Evolutionary conservation across 2,113 vertebrate genomes (phyloP).

Genomic region (Aegotheles bennettii): DNA sequence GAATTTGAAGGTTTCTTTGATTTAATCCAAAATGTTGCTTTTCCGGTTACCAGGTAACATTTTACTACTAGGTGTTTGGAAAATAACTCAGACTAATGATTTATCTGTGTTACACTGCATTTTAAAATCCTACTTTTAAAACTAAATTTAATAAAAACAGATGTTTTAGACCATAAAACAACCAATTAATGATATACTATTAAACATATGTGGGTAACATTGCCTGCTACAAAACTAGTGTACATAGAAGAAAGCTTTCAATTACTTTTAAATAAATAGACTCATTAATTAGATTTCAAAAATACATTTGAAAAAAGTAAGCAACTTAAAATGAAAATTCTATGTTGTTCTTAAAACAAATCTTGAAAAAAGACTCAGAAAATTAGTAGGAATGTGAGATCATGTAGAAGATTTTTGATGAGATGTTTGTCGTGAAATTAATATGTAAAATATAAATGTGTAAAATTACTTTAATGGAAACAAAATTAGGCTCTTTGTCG

Average conservation of each 20-base stretch:
- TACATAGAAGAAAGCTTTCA: neutral
- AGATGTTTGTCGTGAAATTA: neutral
- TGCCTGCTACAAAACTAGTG: rapidly evolving
- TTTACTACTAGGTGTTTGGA: neutral
- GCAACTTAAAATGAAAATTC: neutral
- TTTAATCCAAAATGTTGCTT: neutral
- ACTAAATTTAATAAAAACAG: neutral
- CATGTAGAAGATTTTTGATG: neutral
- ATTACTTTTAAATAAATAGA: neutral
- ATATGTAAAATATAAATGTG: neutral
- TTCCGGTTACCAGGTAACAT: neutral
- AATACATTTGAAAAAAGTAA: neutral
- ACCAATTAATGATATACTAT: neutral
- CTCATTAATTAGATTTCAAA: neutral
- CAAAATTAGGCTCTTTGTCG: neutral
- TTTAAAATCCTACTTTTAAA: neutral
- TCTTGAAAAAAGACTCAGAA: neutral
- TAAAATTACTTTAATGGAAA: neutral
- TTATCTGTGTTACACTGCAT: neutral
- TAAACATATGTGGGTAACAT: neutral
- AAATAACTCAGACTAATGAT: neutral
- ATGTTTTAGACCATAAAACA: neutral
- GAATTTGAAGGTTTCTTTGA: neutral
- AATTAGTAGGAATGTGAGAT: neutral
- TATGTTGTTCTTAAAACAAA: neutral